Evolutionary conservation across 30 jellyfish, hydroid and myxozoan genomes (phyloP).

Genomic region (Mastigias papua): DNA sequence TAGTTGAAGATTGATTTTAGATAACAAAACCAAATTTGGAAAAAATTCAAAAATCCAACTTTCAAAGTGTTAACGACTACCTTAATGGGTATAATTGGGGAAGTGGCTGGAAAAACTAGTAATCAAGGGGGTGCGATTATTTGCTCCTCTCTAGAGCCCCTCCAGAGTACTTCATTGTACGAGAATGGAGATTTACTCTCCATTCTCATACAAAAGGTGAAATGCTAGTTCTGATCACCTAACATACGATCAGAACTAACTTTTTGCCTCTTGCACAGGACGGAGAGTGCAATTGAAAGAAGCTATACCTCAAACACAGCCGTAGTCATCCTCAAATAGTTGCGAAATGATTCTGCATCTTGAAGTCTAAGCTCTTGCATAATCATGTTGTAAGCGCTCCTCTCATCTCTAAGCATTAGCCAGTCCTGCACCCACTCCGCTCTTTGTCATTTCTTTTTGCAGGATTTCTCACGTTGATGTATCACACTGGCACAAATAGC

Average conservation of each 20-base stretch:
- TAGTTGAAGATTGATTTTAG: too few relatives aligned
- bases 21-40: too few relatives aligned
- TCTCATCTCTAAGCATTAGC: conserved; percentile 35
- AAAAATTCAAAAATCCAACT: too few relatives aligned
- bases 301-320: conserved; percentile 25
- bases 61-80: too few relatives aligned
- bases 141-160: too few relatives aligned
- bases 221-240: background rate
- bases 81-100: too few relatives aligned
- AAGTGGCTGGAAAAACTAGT: background rate
- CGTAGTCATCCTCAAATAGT: conserved; percentile 63
- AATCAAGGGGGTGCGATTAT: background rate
- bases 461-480: background rate
- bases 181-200: background rate
- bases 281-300: background rate
- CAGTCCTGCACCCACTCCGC: conserved; percentile 50
- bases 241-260: background rate
- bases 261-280: background rate
- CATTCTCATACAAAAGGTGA: background rate
- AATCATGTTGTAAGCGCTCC: conserved; percentile 17
- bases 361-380: conserved; percentile 46
- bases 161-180: background rate
- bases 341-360: conserved; percentile 52
- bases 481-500: background rate
- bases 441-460: conserved; percentile 22